Evolutionary conservation across 2,797 vertebrate species (phyloP).

Genomic region (Fratercula arctica): DNA sequence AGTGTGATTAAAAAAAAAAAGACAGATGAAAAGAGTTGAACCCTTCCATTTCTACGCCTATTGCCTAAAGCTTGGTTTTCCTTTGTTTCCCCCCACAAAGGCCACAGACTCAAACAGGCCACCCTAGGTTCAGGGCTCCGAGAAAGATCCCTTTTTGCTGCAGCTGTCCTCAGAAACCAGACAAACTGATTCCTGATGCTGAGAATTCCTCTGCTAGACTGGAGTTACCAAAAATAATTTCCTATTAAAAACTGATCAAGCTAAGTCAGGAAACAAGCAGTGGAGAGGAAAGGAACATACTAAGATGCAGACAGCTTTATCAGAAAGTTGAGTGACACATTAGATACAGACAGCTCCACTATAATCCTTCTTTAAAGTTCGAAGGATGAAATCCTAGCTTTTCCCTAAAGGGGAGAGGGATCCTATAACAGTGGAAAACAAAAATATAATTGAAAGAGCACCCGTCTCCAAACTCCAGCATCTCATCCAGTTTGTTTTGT

Average conservation of each 20-base stretch:
- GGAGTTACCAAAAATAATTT: background rate
- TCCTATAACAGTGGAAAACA: background rate
- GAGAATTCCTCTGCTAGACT: background rate
- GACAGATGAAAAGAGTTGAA: background rate
- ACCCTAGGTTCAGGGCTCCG: background rate
- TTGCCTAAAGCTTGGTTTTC: background rate
- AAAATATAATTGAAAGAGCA: background rate
- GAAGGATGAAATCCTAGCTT: background rate
- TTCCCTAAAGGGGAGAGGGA: background rate
- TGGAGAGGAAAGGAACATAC: background rate
- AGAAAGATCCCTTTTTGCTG: background rate
- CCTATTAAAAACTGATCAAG: background rate
- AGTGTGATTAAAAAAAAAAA: background rate
- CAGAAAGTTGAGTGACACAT: background rate
- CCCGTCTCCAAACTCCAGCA: background rate
- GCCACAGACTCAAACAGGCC: background rate
- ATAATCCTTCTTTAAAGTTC: background rate
- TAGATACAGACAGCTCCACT: background rate
- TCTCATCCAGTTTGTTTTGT: background rate
- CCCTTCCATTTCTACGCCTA: background rate
- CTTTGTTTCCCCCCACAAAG: background rate
- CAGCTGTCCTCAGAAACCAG: background rate
- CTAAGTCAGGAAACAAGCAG: background rate
- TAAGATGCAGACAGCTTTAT: background rate
- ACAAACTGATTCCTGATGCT: background rate